Base-by-base conservation (phyloP, 2,797 vertebrate species). In the Xenopus petersii region DNA sequence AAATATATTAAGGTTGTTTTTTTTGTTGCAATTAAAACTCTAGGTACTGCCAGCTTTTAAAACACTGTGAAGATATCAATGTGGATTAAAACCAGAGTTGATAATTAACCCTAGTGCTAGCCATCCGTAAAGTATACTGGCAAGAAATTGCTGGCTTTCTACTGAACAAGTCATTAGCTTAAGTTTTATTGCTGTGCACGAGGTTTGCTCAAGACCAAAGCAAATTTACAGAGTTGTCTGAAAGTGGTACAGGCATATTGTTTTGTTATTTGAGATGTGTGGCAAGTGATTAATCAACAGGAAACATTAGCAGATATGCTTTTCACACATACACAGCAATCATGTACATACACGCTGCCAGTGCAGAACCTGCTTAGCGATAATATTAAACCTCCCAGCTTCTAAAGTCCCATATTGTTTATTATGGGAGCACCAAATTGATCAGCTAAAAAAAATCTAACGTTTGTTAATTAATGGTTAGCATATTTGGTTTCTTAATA, bases 141-240 rank as follows among this genome's bases (percentile, higher is more conserved):
- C 86, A 87, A 86, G 79, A 84, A 88, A 88, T 83, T 83, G 84
- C 81, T 76, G 75, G 81, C 81, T 86, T 83, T 81, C 75, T 83
- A 77, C 83, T 81, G 81, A 83, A 86, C 84, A 84, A 86, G 86
- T 86, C 83, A 83, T 88, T 87, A 86, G 84, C 83, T 83, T 81
- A 81, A 85, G 82, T 84, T 88, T 88, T 88, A 86, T 86, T 85
- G 81, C 83, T 9, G 1, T 81, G 77, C 75, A 81, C 65, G 51
- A 70, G 83, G 81, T 85, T 88, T 86, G 81, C 79, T 86, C 67
- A 82, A 83, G 84, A 82, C 84, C 21, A 86, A 85, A 84, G 81
- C 84, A 84, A 86, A 87, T 84, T 86, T 63, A 72, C 80, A 79
- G 84, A 80, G 81, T 75, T 83, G 82, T 80, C 81, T 82, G 80